Percentiles rank a stretch among this genome's conserved stretches.
Conservation (phyloP, 1,140 invertebrate genomes). For the Probaryconus sp. region DNA sequence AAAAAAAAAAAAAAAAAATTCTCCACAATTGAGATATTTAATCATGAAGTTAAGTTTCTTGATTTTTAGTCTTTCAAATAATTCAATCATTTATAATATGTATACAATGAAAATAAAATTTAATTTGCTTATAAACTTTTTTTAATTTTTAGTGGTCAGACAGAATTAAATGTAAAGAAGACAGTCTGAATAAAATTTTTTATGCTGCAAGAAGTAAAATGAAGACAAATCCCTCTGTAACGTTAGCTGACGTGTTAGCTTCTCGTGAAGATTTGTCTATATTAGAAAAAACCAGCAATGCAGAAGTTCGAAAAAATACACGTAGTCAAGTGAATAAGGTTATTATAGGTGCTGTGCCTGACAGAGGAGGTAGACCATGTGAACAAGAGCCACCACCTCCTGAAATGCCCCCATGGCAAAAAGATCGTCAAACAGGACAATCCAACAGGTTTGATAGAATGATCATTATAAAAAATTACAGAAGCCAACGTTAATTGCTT, state of each 20-base stretch:
- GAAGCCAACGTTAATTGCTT: too few species aligned
- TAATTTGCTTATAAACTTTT: too few species aligned
- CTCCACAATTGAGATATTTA: too few species aligned
- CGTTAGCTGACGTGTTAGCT: slow-evolving; percentile 86
- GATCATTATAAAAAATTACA: too few species aligned
- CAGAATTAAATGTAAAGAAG: slow-evolving; percentile 84
- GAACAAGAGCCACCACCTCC: slow-evolving; percentile 94
- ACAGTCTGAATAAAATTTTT: slow-evolving; percentile 85
- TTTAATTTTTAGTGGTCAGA: slow-evolving; percentile 88
- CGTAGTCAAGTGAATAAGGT: slow-evolving; percentile 90
- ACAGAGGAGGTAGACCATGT: slow-evolving; percentile 92
- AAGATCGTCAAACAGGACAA: slow-evolving; percentile 75
- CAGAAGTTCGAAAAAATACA: slow-evolving; percentile 87
- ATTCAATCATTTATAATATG: slow-evolving; percentile 1
- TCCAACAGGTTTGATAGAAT: slow-evolving; percentile 58
- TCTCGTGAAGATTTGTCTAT: slow-evolving; percentile 89
- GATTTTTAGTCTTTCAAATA: too few species aligned
- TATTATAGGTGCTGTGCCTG: slow-evolving; percentile 89
- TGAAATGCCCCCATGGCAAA: slow-evolving; percentile 96
- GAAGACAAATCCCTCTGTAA: slow-evolving; percentile 81
- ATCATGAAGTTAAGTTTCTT: too few species aligned
- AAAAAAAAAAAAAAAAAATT: too few species aligned
- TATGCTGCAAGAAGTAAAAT: slow-evolving; percentile 83
- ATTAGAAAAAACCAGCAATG: slow-evolving; percentile 92
- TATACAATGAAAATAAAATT: too few species aligned